Base-by-base conservation (phyloP, 2,888 invertebrate species). In the Lasioglossum oenotherae region DNA sequence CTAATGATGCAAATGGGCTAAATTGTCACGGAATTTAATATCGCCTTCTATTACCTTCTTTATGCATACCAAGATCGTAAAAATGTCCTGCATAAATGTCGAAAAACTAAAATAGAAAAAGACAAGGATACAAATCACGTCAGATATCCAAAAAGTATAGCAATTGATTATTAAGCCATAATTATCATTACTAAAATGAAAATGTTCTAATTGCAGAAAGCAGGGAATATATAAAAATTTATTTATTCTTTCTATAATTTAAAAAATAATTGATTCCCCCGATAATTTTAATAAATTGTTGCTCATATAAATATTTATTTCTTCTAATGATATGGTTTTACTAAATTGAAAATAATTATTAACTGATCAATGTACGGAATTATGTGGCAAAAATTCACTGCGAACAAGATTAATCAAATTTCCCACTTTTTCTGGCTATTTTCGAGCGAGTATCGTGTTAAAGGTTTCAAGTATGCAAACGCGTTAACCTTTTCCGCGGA, bases 11-110 rank as follows among this genome's bases (percentile, higher is more conserved):
- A 53, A 53, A 53, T 53, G n/a, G n/a, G 53, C n/a, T n/a, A 53
- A n/a, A 53, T 53, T 53, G 53, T 53, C 53, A 53, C 53, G 53
- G 53, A 53, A 53, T 53, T 53, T 53, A 53, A 53, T 53, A 53
- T 53, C 23, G 53, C 53, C 3, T n/a, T 53, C 8, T 10, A 53
- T 53, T 53, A 53, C 2, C 53, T 23, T 10, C 23, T 49, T 8
- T 5, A 3, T 6, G 53, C 10, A n/a, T 10, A 53, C 23, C 23
- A 23, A 53, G 19, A 6, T 23, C 23, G 53, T 10, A 10, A n/a
- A 23, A 53, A 23, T 53, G 53, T 53, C 23, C 23, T 23, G 23
- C 6, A 23, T 53, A 23, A 19, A 23, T 23, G 53, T 53, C 53
- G 10, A 23, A 53, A 53, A 10, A 10, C 10, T 23, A 53, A n/a